phyloP scores from a whole-genome alignment of 2,888 invertebrate genomes.

The Keiferia lycopersicella region DNA sequence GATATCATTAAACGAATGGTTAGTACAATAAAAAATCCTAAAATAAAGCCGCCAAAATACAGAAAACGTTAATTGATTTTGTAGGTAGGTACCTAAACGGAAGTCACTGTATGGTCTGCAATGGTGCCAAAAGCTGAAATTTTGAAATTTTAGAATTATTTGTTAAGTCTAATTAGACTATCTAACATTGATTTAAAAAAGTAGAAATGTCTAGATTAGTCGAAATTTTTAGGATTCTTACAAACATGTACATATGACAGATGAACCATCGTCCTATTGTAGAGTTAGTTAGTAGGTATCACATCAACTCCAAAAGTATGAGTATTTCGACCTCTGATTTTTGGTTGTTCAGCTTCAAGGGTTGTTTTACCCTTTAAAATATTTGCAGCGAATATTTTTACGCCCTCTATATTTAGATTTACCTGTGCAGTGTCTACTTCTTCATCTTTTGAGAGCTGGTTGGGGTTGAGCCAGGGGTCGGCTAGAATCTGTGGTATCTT shows the following conservation, averaged over 20 bases:
- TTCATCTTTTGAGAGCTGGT: slow-evolving; percentile 62
- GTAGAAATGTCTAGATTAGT: no score
- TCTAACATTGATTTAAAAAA: no score
- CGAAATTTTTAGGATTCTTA: not conserved
- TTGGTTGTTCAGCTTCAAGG: no score
- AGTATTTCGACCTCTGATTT: no score
- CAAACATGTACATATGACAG: not conserved
- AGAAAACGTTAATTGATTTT: not conserved
- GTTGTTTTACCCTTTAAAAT: no score
- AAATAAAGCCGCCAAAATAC: not conserved
- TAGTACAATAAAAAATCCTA: not conserved
- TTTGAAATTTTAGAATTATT: slow-evolving; percentile 15
- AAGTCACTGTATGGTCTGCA: slow-evolving; percentile 14
- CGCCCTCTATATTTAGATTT: no score
- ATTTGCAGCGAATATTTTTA: no score
- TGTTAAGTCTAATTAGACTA: not conserved
- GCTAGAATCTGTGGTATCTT: slow-evolving; percentile 84
- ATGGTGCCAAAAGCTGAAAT: slow-evolving; percentile 23
- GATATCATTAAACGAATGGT: not conserved
- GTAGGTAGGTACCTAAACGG: slow-evolving; percentile 19
- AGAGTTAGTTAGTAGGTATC: not conserved
- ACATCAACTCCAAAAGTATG: not conserved
- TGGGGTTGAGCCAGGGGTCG: slow-evolving; percentile 84
- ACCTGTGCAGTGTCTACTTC: slow-evolving; percentile 51
- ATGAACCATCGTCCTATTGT: not conserved